These are phyloP conservation scores for Camelus dromedarius DNA, from an alignment of 2,113 vertebrate species.

Conservation along the genomic window DNA sequence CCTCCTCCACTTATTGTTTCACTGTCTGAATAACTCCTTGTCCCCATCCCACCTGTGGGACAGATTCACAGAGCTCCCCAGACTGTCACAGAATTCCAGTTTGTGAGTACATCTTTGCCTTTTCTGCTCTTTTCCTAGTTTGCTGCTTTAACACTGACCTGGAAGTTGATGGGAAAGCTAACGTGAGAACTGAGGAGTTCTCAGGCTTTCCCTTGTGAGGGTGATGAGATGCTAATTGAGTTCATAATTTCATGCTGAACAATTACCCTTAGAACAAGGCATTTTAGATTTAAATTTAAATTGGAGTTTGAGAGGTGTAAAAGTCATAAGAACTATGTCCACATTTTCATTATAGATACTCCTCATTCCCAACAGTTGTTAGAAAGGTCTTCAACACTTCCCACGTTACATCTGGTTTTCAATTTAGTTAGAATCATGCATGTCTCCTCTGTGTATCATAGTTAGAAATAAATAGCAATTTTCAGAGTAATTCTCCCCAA, in stretches of 20 bases:
- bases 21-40: neutral
- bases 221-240: constrained; percentile 54
- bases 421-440: constrained; percentile 32
- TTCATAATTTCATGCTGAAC: constrained; percentile 50
- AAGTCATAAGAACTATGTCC: neutral
- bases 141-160: neutral
- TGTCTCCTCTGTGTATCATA: constrained; percentile 23
- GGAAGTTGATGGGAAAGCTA: constrained; percentile 15
- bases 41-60: neutral
- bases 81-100: neutral
- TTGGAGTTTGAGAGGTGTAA: constrained; percentile 51
- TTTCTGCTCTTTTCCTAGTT: neutral
- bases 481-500: constrained; percentile 47
- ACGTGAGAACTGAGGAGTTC: neutral
- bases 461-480: constrained; percentile 46
- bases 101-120: neutral
- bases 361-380: neutral
- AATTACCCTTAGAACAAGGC: constrained; percentile 42
- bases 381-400: constrained; percentile 33
- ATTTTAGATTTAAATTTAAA: constrained; percentile 70
- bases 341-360: constrained; percentile 53
- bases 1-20: neutral
- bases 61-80: constrained; percentile 8
- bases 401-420: constrained; percentile 13
- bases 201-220: constrained; percentile 12